Evolutionary conservation across 1,140 invertebrate species (phyloP), one percentile per base, ranked within the genome.

Genomic region (Lycorma delicatula): DNA sequence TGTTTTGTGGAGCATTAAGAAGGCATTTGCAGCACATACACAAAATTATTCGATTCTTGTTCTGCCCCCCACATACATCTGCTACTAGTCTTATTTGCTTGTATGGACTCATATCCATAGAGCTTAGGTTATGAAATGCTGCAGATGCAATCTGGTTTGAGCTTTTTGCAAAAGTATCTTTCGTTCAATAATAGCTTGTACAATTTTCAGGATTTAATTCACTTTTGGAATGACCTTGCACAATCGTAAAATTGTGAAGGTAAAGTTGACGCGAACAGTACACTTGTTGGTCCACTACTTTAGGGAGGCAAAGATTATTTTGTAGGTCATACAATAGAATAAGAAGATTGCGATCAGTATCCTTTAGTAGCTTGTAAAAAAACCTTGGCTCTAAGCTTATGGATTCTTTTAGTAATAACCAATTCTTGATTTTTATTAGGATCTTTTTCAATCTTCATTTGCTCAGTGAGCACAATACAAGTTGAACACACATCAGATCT

Each of bases 11-110:
- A 9, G 31, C 31, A 9, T 34, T 9, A 34, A 34, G 31, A 12
- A 53, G 50, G 25, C 50, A 53, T 22, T 53, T 53, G n/a, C 25
- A 53, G 18, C 50, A 53, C 50, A 53, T 29, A 25, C 28, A 53
- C 9, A 53, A n/a, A 16, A 31, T 13, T 23, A 27, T 27, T 28
- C 29, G 50, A 25, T 53, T 31, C 22, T 53, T 53, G 18, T 53
- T 53, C 22, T 53, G 50, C 11, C 50, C 50, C 22, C 50, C 50
- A 49, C 47, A 49, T 11, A 23, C 47, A 49, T 49, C 47, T 11
- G 23, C 47, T 23, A 49, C 26, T 25, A 49, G 26, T 20, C 47
- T 49, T 9, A 49, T 7, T 49, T 25, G 20, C 12, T 46, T 46
- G 12, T 9, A 46, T 7, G 41, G n/a, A n/a, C n/a, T n/a, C n/a